phyloP scores from a whole-genome alignment of 2,797 vertebrate genomes.

The Pachyuromys duprasi region DNA sequence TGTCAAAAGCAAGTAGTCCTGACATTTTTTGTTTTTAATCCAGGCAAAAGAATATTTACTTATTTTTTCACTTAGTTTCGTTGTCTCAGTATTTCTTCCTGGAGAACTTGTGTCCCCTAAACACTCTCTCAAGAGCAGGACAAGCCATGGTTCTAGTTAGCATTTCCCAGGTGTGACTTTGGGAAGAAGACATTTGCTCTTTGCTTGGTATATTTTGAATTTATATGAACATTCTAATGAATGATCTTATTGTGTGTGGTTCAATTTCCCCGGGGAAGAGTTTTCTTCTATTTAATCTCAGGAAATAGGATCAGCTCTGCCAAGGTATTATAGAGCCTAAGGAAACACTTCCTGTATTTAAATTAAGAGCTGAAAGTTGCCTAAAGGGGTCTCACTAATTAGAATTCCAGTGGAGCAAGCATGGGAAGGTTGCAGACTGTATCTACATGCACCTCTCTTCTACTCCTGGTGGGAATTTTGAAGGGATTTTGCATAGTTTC shows the following conservation, averaged over 20 bases:
- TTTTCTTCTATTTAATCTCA: slow-evolving; percentile 78
- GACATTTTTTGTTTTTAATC: neutral
- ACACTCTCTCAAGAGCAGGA: slow-evolving; percentile 1
- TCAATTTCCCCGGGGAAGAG: slow-evolving; percentile 72
- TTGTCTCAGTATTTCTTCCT: slow-evolving; percentile 37
- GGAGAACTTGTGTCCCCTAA: neutral
- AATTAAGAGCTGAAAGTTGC: slow-evolving; percentile 72
- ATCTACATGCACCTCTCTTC: slow-evolving; percentile 61
- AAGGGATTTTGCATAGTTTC: slow-evolving; percentile 69
- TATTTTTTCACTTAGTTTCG: slow-evolving; percentile 74
- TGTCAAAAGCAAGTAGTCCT: slow-evolving; percentile 12
- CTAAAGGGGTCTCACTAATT: slow-evolving; percentile 70
- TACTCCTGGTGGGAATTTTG: slow-evolving; percentile 64
- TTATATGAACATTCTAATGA: slow-evolving; percentile 70
- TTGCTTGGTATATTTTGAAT: slow-evolving; percentile 57
- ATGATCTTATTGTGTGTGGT: slow-evolving; percentile 74
- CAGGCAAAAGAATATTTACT: neutral
- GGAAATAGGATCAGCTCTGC: slow-evolving; percentile 74
- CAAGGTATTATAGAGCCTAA: slow-evolving; percentile 70
- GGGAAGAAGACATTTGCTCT: slow-evolving; percentile 64
- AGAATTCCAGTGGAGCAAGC: slow-evolving; percentile 65
- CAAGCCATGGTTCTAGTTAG: neutral
- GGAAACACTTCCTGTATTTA: slow-evolving; percentile 78
- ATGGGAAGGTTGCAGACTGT: slow-evolving; percentile 53
- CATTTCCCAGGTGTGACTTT: slow-evolving; percentile 35